Base-by-base conservation (phyloP, 2,113 vertebrate species). In the Chelonoidis abingdonii region DNA sequence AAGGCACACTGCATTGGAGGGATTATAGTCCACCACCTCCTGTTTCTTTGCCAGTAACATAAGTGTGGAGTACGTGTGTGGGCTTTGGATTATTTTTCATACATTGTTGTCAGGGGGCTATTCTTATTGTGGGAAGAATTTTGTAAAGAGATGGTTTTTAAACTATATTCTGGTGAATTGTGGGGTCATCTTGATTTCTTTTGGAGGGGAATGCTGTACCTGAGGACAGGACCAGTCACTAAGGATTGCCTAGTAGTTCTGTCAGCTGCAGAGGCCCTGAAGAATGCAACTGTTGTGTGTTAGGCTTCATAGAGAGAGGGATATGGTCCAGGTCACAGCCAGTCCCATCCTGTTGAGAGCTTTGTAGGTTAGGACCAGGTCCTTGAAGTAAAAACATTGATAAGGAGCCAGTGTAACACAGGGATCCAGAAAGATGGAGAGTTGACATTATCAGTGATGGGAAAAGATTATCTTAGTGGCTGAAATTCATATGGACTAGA, bases 201-300 rank as follows among this genome's bases (percentile, higher is more conserved):
- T 62, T 31, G 31, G 14, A n/a, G 62, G 62, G 35, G 31, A 69
- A n/a, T n/a, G 62, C 35, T 69, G 16, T 27, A 65, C 1, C 49
- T 91, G 69, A 76, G 53, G 35, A n/a, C 14, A 76, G 53, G 35
- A n/a, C 14, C 29, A 35, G 24, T 75, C 13, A 84, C 1, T 2
- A 83, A 38, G 14, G 13, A 69, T 17, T 69, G 31, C 16, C 35
- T 84, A 31, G 7, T 2, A 17, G 27, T 1, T 38, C 59, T 87
- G 47, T 50, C 87, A 53, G 8, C 80, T 89, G 53, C 72, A 62
- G 87, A 95, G 89, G 50, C 93, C 86, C 94, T 89, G 81, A 82
- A 92, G 92, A 41, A 92, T 84, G 92, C 62, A 80, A 87, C 69
- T 79, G 44, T 52, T 93, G 14, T 35, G n/a, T 86, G 53, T 54